Base-by-base conservation (phyloP, 1,140 invertebrate genomes). In the Meteorus sp. region DNA sequence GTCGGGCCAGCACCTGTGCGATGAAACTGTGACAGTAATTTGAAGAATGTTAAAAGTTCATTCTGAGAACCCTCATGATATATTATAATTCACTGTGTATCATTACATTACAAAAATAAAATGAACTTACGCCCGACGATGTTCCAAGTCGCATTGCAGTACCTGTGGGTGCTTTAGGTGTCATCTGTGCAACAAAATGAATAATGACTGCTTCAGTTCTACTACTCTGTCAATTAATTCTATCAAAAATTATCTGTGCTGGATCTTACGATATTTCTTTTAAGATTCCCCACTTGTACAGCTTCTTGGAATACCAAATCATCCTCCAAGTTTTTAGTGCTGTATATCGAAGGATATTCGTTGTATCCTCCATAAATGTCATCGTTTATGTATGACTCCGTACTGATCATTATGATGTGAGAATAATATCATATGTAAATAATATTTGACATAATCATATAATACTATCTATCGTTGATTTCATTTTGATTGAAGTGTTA, bases 291-390 rank as follows among this genome's bases (percentile, higher is more conserved):
- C 39, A 83, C 81, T 62, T 77, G 76, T 6, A 88, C 78, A 47
- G 85, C 83, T 69, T 87, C 82, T 60, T 87, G 85, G 66, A 88
- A 86, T 44, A 76, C 80, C 65, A 85, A 82, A 79, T 89, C 88
- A 67, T 86, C 80, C 51, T 85, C 82, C 31, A 89, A 73, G 76
- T 87, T 83, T 75, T 87, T 83, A 15, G 84, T 86, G 63, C 84
- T 85, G 22, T 89, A 83, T 15, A 77, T 79, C 7, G 85, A 82
- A 63, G 86, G 82, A 65, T 85, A 87, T 59, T 88, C 86, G 78
- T 89, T 86, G 65, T 86, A 89, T 22, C 87, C 88, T 29, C 80
- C 79, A 73, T 89, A 89, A 44, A 88, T 73, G 70, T 89, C 86
- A 61, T 87, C 85, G 19, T 76, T 65, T 7, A 55, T 25, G 13